Conservation (phyloP, 2,113 vertebrate genomes). For the Parotia lawesii region DNA sequence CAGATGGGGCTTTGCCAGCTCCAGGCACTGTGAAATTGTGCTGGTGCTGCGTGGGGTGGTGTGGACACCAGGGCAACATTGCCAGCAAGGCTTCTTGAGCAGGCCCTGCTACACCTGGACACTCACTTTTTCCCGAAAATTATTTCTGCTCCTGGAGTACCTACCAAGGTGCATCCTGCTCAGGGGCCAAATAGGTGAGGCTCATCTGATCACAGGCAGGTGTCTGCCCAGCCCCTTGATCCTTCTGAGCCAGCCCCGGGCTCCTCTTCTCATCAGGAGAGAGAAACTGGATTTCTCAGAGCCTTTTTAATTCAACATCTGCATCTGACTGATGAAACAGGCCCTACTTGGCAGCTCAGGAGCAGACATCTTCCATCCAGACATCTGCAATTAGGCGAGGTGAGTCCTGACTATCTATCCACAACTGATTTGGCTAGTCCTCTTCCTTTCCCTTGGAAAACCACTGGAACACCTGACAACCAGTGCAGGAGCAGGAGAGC, state of each 20-base stretch:
- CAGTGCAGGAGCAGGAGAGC: neutral
- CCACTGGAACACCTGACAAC: neutral
- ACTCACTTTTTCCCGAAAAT: neutral
- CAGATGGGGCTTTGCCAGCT: neutral
- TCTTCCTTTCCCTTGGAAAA: neutral
- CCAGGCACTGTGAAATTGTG: neutral
- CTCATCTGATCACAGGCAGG: neutral
- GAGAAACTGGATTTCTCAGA: slow-evolving; percentile 23
- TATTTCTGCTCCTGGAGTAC: neutral
- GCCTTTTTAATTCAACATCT: neutral
- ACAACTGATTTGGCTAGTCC: neutral
- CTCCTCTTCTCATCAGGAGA: neutral
- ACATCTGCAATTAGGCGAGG: neutral
- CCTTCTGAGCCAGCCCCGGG: neutral
- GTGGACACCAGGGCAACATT: no score
- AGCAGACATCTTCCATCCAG: neutral
- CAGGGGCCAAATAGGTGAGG: neutral
- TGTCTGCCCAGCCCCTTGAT: neutral
- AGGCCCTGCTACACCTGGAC: neutral
- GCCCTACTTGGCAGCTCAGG: neutral
- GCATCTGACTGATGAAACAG: neutral
- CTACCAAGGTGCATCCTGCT: neutral
- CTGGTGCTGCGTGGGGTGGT: rapidly evolving
- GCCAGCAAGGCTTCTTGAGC: neutral
- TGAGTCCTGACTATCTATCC: neutral